These are phyloP conservation scores for Cavia aperea DNA, from an alignment of 2,113 vertebrate genomes.

Conservation along the genomic window DNA sequence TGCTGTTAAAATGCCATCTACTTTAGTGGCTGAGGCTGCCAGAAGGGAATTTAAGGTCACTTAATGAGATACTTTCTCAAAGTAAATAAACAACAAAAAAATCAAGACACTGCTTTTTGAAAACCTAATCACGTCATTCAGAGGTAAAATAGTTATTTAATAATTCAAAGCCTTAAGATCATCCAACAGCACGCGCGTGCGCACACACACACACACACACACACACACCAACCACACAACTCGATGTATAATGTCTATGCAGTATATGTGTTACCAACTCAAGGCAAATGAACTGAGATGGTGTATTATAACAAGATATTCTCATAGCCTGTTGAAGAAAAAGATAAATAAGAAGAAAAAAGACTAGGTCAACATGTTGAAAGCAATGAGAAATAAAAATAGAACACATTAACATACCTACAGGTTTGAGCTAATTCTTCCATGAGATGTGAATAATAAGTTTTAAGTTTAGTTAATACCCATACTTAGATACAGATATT, in stretches of 20 bases:
- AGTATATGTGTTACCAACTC: neutral
- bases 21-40: neutral
- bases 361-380: neutral
- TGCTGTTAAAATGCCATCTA: neutral
- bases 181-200: neutral
- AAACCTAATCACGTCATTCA: neutral
- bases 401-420: neutral
- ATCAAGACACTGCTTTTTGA: neutral
- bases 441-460: neutral
- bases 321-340: neutral
- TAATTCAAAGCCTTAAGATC: neutral
- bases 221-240: neutral
- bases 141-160: neutral
- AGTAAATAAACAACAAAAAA: neutral
- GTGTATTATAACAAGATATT: neutral
- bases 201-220: neutral
- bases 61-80: neutral
- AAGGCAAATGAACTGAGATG: neutral
- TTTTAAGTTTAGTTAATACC: neutral
- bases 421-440: neutral
- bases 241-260: neutral
- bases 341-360: neutral
- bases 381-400: neutral
- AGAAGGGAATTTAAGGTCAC: neutral
- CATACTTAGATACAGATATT: neutral